These are phyloP conservation scores for Brienomyrus longianalis DNA, from an alignment of 2,113 vertebrate species.

Conservation along the genomic window DNA sequence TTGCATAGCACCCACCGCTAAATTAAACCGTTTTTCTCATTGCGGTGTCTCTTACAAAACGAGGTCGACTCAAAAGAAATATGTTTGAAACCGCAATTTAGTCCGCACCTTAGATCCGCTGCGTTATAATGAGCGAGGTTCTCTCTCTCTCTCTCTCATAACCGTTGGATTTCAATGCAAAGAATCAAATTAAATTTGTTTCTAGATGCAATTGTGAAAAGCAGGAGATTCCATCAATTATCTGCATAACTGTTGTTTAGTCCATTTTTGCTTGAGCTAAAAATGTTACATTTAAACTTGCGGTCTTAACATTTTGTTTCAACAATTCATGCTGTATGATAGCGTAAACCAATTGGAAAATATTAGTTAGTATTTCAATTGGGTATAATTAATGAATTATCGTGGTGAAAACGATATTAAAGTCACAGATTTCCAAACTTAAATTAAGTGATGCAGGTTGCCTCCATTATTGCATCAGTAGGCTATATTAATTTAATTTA, in stretches of 20 bases:
- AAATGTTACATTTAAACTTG: not conserved
- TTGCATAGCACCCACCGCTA: not conserved
- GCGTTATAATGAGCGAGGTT: not conserved
- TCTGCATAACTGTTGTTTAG: not conserved
- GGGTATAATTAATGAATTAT: not conserved
- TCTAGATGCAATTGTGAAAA: not conserved
- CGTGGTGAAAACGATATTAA: not conserved
- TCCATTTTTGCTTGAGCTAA: not conserved
- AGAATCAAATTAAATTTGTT: not conserved
- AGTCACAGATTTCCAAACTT: not conserved
- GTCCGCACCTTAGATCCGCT: not conserved
- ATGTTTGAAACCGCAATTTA: not conserved
- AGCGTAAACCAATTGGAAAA: not conserved
- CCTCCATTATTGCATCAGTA: not conserved
- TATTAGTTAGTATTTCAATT: not conserved
- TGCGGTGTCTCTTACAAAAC: not conserved
- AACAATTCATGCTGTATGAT: not conserved
- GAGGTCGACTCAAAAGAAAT: not conserved
- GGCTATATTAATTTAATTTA: not conserved
- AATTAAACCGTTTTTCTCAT: not conserved
- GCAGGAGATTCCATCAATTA: not conserved
- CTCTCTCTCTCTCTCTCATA: not conserved
- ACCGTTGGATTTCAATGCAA: not conserved
- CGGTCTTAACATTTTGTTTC: not conserved
- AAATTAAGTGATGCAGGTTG: not conserved